Evolutionary conservation across 2,113 vertebrate genomes (phyloP).

Genomic region (Lepisosteus osseus): DNA sequence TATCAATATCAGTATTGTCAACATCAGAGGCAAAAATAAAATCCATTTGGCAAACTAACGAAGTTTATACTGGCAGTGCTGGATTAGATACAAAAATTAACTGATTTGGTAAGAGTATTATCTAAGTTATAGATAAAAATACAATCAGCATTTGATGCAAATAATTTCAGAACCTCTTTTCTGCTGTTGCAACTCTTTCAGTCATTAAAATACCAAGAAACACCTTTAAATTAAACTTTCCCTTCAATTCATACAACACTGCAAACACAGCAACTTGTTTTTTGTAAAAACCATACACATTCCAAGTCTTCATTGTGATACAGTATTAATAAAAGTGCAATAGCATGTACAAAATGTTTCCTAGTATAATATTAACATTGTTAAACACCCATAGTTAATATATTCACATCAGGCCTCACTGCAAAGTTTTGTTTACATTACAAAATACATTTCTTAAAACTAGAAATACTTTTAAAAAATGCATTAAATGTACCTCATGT

Average conservation of each 20-base stretch:
- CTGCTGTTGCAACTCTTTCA: constrained; percentile 40
- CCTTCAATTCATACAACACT: constrained; percentile 44
- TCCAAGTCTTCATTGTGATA: constrained; percentile 63
- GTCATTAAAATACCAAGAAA: constrained; percentile 42
- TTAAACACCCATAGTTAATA: constrained; percentile 44
- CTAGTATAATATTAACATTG: constrained; percentile 57
- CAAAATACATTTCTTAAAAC: constrained; percentile 35
- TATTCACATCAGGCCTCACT: constrained; percentile 43
- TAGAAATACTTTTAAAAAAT: constrained; percentile 33
- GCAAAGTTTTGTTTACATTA: constrained; percentile 28
- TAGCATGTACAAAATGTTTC: constrained; percentile 69
- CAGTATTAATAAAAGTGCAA: constrained; percentile 79
- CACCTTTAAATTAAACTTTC: constrained; percentile 29
- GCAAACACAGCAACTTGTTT: constrained; percentile 47
- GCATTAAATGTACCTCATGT: constrained; percentile 23
- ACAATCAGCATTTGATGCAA: constrained; percentile 47
- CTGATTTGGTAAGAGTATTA: constrained; percentile 67
- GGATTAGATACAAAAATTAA: constrained; percentile 76
- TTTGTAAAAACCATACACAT: constrained; percentile 44
- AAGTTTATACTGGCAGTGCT: constrained; percentile 83
- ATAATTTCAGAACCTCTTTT: constrained; percentile 35
- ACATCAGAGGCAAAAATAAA: constrained; percentile 86
- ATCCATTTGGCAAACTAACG: constrained; percentile 85
- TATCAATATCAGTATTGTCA: constrained; percentile 46
- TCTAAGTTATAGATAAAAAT: constrained; percentile 61